phyloP scores from a whole-genome alignment of 2,797 vertebrate genomes.

The Sebastes taczanowskii region DNA sequence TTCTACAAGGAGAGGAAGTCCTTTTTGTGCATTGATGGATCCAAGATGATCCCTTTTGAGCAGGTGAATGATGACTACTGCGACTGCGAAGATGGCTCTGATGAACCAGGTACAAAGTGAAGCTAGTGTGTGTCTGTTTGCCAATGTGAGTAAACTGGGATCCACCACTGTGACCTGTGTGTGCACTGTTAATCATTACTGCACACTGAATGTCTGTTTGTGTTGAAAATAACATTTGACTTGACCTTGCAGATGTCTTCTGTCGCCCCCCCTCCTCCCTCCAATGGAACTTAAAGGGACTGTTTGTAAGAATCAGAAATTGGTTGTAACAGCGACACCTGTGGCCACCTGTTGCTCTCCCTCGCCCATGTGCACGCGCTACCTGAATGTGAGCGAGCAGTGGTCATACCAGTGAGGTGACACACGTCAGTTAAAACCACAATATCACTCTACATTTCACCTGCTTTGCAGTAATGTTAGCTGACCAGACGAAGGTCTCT shows the following conservation, averaged over 20 bases:
- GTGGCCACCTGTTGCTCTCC: no score
- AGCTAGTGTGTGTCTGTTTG: not conserved
- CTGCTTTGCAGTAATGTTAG: no score
- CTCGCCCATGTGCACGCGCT: no score
- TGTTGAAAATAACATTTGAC: not conserved
- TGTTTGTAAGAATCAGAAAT: no score
- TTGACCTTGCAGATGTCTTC: not conserved
- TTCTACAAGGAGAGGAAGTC: constrained; percentile 81
- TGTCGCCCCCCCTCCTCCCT: no score
- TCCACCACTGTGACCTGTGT: not conserved
- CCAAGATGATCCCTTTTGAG: constrained; percentile 79
- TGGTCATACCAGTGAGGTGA: no score
- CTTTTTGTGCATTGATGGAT: constrained; percentile 81
- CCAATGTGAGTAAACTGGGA: not conserved
- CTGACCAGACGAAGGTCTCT: no score
- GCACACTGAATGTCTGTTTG: not conserved
- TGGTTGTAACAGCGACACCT: no score
- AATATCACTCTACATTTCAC: no score
- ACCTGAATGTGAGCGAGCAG: no score
- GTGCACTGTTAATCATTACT: not conserved
- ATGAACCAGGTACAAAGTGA: constrained; percentile 77
- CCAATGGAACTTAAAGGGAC: not conserved
- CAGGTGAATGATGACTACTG: constrained; percentile 84
- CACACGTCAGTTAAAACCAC: no score
- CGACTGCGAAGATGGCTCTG: constrained; percentile 80